These are phyloP conservation scores for Bombycilla garrulus DNA, from an alignment of 2,113 vertebrate genomes.

Conservation along the genomic window DNA sequence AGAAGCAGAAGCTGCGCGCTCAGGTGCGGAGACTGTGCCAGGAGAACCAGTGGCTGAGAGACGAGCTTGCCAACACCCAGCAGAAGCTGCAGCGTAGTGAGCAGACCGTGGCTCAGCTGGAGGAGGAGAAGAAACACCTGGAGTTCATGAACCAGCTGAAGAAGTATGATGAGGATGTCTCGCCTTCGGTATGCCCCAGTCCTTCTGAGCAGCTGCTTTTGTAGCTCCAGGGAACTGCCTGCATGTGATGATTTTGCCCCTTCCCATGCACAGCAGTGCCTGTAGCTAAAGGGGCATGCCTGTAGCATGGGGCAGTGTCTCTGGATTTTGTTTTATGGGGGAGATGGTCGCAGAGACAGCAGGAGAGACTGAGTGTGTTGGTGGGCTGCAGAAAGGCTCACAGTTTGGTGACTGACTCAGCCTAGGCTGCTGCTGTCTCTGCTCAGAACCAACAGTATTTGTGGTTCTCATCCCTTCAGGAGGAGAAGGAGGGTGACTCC, in stretches of 20 bases:
- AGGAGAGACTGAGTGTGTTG: neutral
- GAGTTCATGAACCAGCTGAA: conserved; percentile 98
- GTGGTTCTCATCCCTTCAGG: conserved; percentile 69
- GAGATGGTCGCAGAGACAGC: neutral
- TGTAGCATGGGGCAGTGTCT: neutral
- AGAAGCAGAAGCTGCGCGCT: conserved; percentile 97
- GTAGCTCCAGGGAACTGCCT: neutral
- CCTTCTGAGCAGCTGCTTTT: neutral
- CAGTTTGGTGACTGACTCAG: neutral
- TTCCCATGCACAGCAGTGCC: neutral
- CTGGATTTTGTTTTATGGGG: neutral
- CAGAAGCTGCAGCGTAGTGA: conserved; percentile 97
- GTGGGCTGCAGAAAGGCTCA: neutral
- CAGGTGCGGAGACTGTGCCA: conserved; percentile 95
- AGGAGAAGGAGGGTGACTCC: conserved; percentile 91
- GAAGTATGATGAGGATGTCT: conserved; percentile 94
- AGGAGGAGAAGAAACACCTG: conserved; percentile 98
- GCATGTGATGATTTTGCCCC: neutral
- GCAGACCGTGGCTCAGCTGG: conserved; percentile 93
- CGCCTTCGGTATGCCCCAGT: conserved; percentile 74
- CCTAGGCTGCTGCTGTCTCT: neutral
- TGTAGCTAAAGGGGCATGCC: neutral
- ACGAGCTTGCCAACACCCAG: conserved; percentile 96
- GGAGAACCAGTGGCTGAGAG: conserved; percentile 97
- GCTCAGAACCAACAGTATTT: neutral